Evolutionary conservation across 2,113 vertebrate genomes (phyloP), one percentile per base, ranked within the genome.

Genomic region (Trogon melanurus): DNA sequence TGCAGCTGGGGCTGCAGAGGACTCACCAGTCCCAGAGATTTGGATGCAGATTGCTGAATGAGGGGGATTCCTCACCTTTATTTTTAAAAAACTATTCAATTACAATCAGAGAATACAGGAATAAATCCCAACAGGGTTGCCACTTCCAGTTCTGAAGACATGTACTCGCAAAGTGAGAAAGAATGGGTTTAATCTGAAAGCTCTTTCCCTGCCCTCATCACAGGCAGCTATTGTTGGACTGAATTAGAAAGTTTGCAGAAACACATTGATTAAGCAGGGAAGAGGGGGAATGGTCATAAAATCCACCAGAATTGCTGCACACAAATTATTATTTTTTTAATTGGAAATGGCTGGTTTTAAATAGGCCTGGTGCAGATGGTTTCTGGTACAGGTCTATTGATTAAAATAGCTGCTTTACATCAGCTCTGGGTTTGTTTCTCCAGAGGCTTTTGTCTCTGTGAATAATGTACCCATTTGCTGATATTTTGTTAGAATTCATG

Each of bases 311-410:
- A 93, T 38, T 70, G 61, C 76, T 61, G 27, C 54, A 69, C 11
- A 9, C 23, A 47, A 62, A 47, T 84, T 81, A n/a, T 60, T 93
- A 80, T 95, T 94, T 75, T 47, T 54, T 61, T 97, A 91, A 93
- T 94, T 93, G 84, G 87, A 93, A 96, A 73, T 79, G 62, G 13
- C 32, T 95, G 41, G 29, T 79, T 97, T 97, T 94, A 91, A 96
- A 94, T 45, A 66, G 74, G n/a, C 38, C 25, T 74, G 16, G 70
- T 67, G 72, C 81, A 82, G 82, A 85, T 85, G 81, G 82, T 84
- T 95, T 93, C 85, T 85, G 89, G 88, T 90, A 83, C 79, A 96
- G 61, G 60, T 95, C 96, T 96, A 95, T 92, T 96, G 93, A 88
- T 91, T 93, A 93, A 96, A 97, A 95, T 75, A 94, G 74, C 93